Percentiles rank a stretch among this genome's conserved stretches.
phyloP scores from a whole-genome alignment of 2,888 invertebrate genomes.

The Rhagonycha lutea region DNA sequence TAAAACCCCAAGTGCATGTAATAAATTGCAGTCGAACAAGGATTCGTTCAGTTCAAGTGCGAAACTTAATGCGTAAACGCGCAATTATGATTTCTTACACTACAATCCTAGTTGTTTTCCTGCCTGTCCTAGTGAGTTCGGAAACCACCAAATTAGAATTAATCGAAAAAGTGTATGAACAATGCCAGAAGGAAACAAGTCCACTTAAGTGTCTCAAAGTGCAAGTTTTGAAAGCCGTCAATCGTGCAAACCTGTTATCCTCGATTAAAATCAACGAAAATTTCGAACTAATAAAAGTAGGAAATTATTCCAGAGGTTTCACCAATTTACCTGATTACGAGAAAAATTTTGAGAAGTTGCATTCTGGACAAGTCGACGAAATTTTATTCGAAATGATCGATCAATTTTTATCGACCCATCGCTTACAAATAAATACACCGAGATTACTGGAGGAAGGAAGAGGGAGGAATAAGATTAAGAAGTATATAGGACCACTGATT shows the following conservation, averaged over 20 bases:
- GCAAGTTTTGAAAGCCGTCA: constrained; percentile 68
- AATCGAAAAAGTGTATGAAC: not conserved
- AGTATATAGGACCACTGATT: constrained; percentile 69
- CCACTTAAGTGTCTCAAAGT: constrained; percentile 71
- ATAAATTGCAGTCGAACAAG: not conserved
- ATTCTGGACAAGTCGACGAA: constrained; percentile 64
- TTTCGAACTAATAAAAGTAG: constrained; percentile 57
- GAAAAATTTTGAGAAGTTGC: constrained; percentile 63
- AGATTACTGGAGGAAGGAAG: constrained; percentile 59
- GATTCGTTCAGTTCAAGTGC: not conserved
- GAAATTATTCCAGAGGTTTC: constrained; percentile 26
- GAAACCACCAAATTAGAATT: not conserved
- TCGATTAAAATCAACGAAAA: constrained; percentile 67
- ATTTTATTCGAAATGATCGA: constrained; percentile 61
- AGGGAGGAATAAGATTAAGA: constrained; percentile 59
- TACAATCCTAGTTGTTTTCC: not conserved
- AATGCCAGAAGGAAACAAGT: not conserved
- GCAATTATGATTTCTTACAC: not conserved
- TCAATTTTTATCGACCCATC: constrained; percentile 65
- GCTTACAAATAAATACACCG: constrained; percentile 50
- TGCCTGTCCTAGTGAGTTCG: not conserved
- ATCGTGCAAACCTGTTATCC: constrained; percentile 67
- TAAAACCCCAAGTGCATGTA: not conserved
- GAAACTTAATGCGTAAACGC: not conserved
- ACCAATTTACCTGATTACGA: constrained; percentile 37